Conservation (phyloP, 2,888 invertebrate genomes). For the Scelioninae gen. 1 region DNA sequence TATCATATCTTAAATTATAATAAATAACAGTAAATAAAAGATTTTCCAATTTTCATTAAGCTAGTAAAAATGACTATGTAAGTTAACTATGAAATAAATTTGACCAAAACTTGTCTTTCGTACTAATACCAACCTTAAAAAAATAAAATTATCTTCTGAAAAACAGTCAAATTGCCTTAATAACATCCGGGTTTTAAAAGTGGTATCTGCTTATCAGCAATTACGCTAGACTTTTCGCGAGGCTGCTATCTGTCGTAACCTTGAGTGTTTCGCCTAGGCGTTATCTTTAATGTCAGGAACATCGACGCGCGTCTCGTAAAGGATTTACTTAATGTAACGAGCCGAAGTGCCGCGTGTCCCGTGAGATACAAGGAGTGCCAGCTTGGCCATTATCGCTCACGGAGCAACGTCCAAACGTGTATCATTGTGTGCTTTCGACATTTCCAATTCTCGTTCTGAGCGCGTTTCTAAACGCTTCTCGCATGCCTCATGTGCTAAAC, state of each 20-base stretch:
- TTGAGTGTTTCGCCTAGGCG: slow-evolving; percentile 58
- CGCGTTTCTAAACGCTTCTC: slow-evolving; percentile 45
- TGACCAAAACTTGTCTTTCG: too few relatives aligned
- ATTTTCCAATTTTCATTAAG: too few relatives aligned
- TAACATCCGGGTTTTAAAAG: slow-evolving; percentile 11
- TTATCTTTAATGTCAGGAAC: slow-evolving; percentile 69
- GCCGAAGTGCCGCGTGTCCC: slow-evolving; percentile 71
- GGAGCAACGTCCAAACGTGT: slow-evolving; percentile 46
- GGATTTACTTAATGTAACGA: slow-evolving; percentile 73
- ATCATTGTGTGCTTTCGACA: slow-evolving; percentile 66
- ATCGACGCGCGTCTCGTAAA: slow-evolving; percentile 67
- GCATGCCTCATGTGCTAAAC: slow-evolving; percentile 28
- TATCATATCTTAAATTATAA: too few relatives aligned
- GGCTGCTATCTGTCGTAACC: slow-evolving; percentile 59
- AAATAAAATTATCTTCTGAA: background rate
- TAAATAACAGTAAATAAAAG: too few relatives aligned
- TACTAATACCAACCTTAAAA: background rate
- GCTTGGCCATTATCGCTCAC: slow-evolving; percentile 68
- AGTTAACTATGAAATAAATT: too few relatives aligned
- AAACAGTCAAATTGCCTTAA: background rate
- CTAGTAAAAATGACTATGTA: too few relatives aligned
- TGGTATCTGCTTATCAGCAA: slow-evolving; percentile 51
- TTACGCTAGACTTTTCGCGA: slow-evolving; percentile 47
- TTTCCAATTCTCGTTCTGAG: slow-evolving; percentile 53
- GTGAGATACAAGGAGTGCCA: slow-evolving; percentile 70